A percentile compares a stretch with the other conserved stretches of the same genome.
Evolutionary conservation across 1,140 invertebrate species (phyloP).

Genomic region (Philopotamus ludificatus): DNA sequence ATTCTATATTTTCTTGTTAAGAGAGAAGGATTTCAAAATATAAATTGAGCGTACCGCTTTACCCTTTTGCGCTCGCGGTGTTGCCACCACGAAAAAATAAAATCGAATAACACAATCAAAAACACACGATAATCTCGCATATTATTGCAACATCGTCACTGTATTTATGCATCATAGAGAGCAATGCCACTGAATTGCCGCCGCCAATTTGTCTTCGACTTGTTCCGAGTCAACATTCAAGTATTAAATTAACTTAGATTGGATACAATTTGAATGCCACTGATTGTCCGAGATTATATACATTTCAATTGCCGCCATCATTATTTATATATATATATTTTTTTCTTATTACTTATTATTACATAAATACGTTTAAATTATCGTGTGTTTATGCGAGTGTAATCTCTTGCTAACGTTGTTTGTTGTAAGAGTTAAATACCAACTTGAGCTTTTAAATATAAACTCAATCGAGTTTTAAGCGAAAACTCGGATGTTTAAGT

Average conservation of each 20-base stretch:
- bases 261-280: slow-evolving; percentile 36
- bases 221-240: slow-evolving; percentile 38
- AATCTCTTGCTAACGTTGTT: slow-evolving; percentile 18
- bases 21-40: too few species aligned
- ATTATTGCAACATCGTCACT: too few species aligned
- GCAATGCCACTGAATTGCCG: slow-evolving; percentile 28
- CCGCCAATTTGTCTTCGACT: slow-evolving; percentile 36
- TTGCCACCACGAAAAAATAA: too few species aligned
- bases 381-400: not conserved
- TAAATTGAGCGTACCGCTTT: too few species aligned
- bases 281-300: slow-evolving; percentile 34
- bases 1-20: too few species aligned
- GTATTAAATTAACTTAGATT: slow-evolving; percentile 39
- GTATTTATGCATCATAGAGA: too few species aligned
- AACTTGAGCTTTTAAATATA: slow-evolving; percentile 6
- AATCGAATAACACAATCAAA: too few species aligned
- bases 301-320: slow-evolving; percentile 18
- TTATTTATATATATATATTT: slow-evolving; percentile 5
- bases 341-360: not conserved
- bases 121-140: too few species aligned
- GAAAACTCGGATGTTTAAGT: slow-evolving; percentile 6
- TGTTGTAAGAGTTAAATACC: slow-evolving; percentile 14
- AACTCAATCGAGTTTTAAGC: not conserved
- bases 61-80: too few species aligned
- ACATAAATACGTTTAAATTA: not conserved